Base-by-base conservation (phyloP, 2,113 vertebrate genomes). In the Oriolus oriolus region DNA sequence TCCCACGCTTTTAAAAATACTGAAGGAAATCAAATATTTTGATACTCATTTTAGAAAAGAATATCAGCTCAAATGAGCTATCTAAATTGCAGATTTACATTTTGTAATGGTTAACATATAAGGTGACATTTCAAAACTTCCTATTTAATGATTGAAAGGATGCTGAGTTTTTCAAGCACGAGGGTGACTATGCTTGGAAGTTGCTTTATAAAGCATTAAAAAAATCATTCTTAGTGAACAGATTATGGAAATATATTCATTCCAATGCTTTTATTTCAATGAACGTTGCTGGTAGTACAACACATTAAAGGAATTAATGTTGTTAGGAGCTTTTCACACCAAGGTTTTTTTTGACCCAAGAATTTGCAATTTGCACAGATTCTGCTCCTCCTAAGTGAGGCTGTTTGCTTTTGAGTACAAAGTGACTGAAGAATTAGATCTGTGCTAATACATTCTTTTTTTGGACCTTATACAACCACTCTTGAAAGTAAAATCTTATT, bases 1-100 rank as follows among this genome's bases (percentile, higher is more conserved):
- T 89, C 91, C 95, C 84, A 95, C 70, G 14, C 75, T 44, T 93
- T 93, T 89, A 50, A 84, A 95, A 94, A 91, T 75, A 92, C 63
- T 79, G 75, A 82, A 91, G 76, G 42, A 89, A 87, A 92, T 94
- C 4, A 85, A 85, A 75, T 87, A 94, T 91, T 93, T 94, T 84
- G 30, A 87, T 94, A 31, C 18, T 61, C 21, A 13, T 37, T 84
- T 42, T 4, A 9, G 41, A 92, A 93, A 75, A 54, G 23, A 73
- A 5, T 81, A 87, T 75, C 37, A 45, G 49, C 87, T 87, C 33
- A 73, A 79, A 82, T 4, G 54, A 91, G 74, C 78, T 61, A 18
- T 89, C 84, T 82, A 68, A 82, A 87, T 63, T 87, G 77, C 84
- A 95, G 57, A 83, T 87, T 89, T 93, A 35, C 21, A 56, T 60